Conservation (phyloP, 2,113 vertebrate species). For the Macroglossus sobrinus region DNA sequence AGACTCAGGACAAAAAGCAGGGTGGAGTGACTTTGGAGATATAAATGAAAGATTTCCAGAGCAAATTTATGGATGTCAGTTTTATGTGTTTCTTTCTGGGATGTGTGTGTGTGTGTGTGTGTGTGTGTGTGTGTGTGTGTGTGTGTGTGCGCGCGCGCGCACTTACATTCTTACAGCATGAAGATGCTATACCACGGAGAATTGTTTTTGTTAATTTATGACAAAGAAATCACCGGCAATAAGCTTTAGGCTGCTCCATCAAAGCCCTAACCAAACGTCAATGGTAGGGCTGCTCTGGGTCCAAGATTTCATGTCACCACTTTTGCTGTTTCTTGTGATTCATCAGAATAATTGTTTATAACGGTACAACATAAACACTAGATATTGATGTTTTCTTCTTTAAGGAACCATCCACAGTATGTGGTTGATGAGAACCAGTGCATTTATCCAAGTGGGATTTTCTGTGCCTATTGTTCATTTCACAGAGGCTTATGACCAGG, state of each 20-base stretch:
- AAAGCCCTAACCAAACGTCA: neutral
- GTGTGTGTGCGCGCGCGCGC: accelerated
- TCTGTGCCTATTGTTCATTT: neutral
- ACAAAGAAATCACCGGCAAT: neutral
- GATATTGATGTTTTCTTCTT: neutral
- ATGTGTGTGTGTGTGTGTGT: no score
- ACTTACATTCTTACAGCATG: no score
- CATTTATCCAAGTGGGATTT: neutral
- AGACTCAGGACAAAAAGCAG: neutral
- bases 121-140: no score
- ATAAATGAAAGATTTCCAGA: neutral
- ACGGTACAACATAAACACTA: neutral
- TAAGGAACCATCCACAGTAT: neutral
- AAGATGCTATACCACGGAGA: neutral
- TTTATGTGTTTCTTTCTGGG: neutral
- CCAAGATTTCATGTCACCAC: neutral
- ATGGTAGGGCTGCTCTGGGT: neutral
- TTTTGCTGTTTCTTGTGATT: neutral
- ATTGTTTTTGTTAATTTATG: neutral
- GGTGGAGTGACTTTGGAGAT: neutral
- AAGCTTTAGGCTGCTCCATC: neutral
- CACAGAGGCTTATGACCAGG: neutral
- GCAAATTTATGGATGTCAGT: neutral
- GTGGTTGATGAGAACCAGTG: neutral
- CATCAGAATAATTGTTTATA: neutral